Evolutionary conservation across 2,888 invertebrate genomes (phyloP).

Genomic region (Koerneria pararmatus): DNA sequence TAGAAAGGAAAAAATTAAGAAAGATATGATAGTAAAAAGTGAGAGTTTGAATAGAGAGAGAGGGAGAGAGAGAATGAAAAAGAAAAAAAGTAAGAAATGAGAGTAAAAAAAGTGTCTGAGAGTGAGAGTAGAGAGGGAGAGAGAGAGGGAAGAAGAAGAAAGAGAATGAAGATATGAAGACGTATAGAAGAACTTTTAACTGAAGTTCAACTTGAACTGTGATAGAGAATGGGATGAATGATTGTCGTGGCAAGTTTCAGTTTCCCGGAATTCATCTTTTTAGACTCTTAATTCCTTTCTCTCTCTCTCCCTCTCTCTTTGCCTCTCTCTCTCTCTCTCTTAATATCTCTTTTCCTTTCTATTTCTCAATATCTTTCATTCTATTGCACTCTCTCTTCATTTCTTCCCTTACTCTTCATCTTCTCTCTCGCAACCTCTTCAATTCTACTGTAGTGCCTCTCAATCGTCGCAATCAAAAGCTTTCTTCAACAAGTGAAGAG

Average conservation of each 20-base stretch:
- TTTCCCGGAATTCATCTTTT: too few species aligned
- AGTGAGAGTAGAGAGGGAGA: not conserved
- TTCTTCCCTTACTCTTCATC: too few species aligned
- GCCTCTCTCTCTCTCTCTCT: too few species aligned
- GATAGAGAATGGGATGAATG: too few species aligned
- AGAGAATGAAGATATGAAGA: not conserved
- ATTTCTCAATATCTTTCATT: too few species aligned
- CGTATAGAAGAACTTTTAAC: too few species aligned
- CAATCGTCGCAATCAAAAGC: slow-evolving; percentile 14
- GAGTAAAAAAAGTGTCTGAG: not conserved
- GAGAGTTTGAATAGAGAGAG: not conserved
- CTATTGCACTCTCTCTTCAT: too few species aligned
- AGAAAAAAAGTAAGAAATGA: not conserved
- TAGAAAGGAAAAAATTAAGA: not conserved
- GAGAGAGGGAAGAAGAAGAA: not conserved
- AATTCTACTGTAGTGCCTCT: slow-evolving; percentile 14
- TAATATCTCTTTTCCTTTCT: too few species aligned
- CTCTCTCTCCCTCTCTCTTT: too few species aligned
- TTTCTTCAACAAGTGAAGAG: not conserved
- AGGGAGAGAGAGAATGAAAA: not conserved
- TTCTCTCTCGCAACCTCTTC: not conserved
- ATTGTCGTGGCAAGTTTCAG: too few species aligned
- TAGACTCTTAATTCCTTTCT: too few species aligned
- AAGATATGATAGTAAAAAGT: not conserved
- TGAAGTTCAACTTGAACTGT: too few species aligned